Evolutionary conservation across 1,140 invertebrate species (phyloP), one percentile per base, ranked within the genome.

Genomic region (Leptopilina boulardi): DNA sequence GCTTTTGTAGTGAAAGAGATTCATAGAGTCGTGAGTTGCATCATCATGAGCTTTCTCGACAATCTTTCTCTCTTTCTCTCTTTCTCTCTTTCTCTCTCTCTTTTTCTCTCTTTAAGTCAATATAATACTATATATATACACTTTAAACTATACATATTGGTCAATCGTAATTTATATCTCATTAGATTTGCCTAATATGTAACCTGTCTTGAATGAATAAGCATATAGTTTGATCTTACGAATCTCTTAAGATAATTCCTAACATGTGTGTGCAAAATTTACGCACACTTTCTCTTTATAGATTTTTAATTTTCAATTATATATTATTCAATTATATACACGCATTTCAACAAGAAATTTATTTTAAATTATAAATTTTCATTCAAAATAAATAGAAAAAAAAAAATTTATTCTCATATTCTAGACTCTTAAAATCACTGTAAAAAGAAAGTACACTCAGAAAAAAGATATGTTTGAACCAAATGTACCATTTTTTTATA

Each of bases 101-200:
- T 34, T 34, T 34, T 34, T 34, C 6, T 34, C 30, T 34, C 6
- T 3, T 34, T 6, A 38, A 9, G 5, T 9, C 34, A 38, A 38
- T 38, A 34, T n/a, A n/a, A n/a, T n/a, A n/a, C n/a, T 73, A 71
- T 73, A 77, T 80, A 85, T 78, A 77, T 82, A 77, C 44, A 81
- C 77, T 78, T 71, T 71, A 71, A 77, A 70, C 34, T 9, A 38
- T 74, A 79, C 82, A n/a, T n/a, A 73, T 87, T 87, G 78, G 81
- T 82, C 83, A 84, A 87, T 87, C 83, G 82, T 87, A 85, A 87
- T 85, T 87, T 88, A 87, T 85, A 86, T 79, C 71, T 79, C 56
- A 81, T 80, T 82, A 82, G 74, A 79, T 73, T 85, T 86, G 76
- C 83, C 81, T 85, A 88, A 87, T 84, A 82, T 81, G 81, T 82